Percentiles rank a stretch among this genome's conserved stretches.
phyloP scores from a whole-genome alignment of 30 jellyfish, hydroid and myxozoan genomes.

The Pelagia noctiluca region DNA sequence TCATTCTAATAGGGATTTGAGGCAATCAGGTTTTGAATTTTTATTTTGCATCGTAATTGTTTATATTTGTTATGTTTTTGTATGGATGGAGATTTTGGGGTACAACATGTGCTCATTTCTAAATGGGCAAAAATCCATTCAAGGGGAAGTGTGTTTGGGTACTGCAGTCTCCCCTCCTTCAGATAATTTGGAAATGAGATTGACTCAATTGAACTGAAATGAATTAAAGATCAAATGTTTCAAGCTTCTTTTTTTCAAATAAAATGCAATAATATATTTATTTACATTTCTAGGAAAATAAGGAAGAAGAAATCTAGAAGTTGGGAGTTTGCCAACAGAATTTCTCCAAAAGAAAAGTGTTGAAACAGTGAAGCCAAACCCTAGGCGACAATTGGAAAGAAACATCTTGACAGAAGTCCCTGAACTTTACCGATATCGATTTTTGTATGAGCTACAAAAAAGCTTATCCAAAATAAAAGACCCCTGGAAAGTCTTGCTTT shows the following conservation, averaged over 20 bases:
- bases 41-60: no score
- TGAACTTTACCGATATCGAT: slow-evolving; percentile 53
- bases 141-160: no score
- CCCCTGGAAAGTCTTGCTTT: slow-evolving; percentile 56
- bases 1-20: no score
- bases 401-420: slow-evolving; percentile 17
- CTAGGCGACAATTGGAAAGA: slow-evolving; percentile 28
- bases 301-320: slow-evolving; percentile 26
- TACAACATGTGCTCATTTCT: no score
- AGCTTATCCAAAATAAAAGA: slow-evolving; percentile 36
- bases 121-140: no score
- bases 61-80: no score
- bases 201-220: no score
- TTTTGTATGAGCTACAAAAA: slow-evolving; percentile 48
- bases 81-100: no score
- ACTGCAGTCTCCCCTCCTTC: no score
- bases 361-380: slow-evolving; percentile 20
- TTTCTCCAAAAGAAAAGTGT: slow-evolving; percentile 39
- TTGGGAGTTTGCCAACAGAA: slow-evolving; percentile 42
- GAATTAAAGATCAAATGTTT: slow-evolving; percentile 16
- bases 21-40: no score
- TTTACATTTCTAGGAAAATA: slow-evolving; percentile 31
- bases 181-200: no score
- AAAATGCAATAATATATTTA: slow-evolving; percentile 12
- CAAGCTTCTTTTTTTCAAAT: slow-evolving; percentile 11